Evolutionary conservation across 2,888 invertebrate genomes (phyloP), one percentile per base, ranked within the genome.

Genomic region (Amphimallon solstitiale): DNA sequence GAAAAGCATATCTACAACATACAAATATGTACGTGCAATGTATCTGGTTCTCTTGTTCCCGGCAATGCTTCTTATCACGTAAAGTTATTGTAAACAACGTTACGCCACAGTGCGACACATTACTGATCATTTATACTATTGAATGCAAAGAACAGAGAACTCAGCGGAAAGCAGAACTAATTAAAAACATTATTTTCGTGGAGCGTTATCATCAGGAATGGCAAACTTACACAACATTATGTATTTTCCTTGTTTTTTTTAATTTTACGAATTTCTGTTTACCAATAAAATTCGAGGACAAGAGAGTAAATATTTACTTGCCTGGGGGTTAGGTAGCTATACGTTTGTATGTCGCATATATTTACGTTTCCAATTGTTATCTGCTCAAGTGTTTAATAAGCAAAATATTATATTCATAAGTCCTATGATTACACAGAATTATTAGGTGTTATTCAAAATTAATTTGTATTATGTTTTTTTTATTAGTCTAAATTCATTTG

Each of bases 301-400:
- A 52, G 5, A 35, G 19, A 52, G 56, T 56, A 23, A 56, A 56
- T 56, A 56, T 56, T 56, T 56, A 56, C 56, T 43, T 14, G n/a
- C 3, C 23, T 56, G 40, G 9, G 10, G 40, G 10, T 21, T 56
- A 23, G 14, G 56, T 21, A 15, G 17, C 37, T 37, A 10, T 29
- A 3, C 9, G 2, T 5, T 5, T 29, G 29, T 29, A n/a, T n/a
- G n/a, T n/a, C 34, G 12, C 1, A 10, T 14, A 45, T 29, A 29
- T 49, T 5, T 35, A 7, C 5, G 12, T 51, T 12, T 29, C 9
- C 14, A 7, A 14, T 2, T 17, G 52, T 52, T 52, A 17, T 37
- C 37, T 9, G 9, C 9, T 10, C 7, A 29, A 23, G 29, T 29
- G 12, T n/a, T n/a, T n/a, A n/a, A n/a, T n/a, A n/a, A n/a, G n/a